Base-by-base conservation (phyloP, 2,888 invertebrate genomes). In the Dorcus parallelipipedus region DNA sequence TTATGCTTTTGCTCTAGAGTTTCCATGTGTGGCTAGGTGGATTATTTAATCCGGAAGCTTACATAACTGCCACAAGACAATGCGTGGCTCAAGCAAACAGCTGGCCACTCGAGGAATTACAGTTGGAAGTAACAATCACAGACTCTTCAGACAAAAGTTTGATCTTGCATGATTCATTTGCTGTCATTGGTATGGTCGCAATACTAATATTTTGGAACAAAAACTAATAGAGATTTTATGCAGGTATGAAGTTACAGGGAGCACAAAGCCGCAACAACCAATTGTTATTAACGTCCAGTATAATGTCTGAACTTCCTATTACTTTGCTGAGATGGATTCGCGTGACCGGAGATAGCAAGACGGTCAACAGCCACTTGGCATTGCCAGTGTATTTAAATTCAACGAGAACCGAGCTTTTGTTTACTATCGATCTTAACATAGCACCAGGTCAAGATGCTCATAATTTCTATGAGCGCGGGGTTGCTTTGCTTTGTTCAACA, bases 391-490 rank as follows among this genome's bases (percentile, higher is more conserved):
- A 99, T 80, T 83, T 99, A 74, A 99, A 99, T 82, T 93, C 96
- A 62, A 97, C 95, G 9, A 88, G 97, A 67, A 90, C 93, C 1
- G 97, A 97, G 78, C 84, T 97, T 59, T 82, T 99, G 64, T 98
- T 98, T 81, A 97, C 97, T 0, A 90, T 99, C 57, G 94, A 97
- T 71, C 86, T 99, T 76, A 91, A 93, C 69, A 90, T 96, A 54
- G 93, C 93, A 50, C 87, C 93, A 49, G 92, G 91, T 40, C 93
- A 95, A 76, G 95, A 95, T 73, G 91, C 90, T 55, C 95, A 95
- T 77, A 95, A 94, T 77, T 98, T 99, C 84, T 98, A 97, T 80
- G 97, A 99, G 80, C 85, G 99, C 54, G 99, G 99, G 66, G 98
- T 99, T 23, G 98, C 98, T 50, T 85, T 99, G 47, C 86, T 97